phyloP scores from a whole-genome alignment of 2,113 vertebrate genomes.

The Ctenomys sociabilis region DNA sequence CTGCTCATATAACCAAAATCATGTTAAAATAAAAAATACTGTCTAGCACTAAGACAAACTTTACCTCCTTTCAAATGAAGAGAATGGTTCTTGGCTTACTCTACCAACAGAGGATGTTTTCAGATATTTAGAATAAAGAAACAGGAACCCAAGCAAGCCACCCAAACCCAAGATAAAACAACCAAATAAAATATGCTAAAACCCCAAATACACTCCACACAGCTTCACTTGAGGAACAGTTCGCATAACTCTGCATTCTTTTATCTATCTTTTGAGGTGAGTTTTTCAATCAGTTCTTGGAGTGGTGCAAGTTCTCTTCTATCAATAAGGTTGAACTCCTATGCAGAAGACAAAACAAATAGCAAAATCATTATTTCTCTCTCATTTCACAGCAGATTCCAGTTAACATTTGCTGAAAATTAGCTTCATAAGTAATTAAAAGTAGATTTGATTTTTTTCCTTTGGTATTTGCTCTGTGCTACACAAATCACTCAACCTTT shows the following conservation, averaged over 20 bases:
- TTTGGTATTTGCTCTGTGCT: constrained; percentile 12
- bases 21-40: constrained; percentile 74
- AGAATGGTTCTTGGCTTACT: constrained; percentile 84
- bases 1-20: constrained; percentile 76
- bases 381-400: constrained; percentile 28
- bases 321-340: constrained; percentile 95
- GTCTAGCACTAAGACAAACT: constrained; percentile 82
- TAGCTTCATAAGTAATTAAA: constrained; percentile 50
- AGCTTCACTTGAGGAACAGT: constrained; percentile 81
- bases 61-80: constrained; percentile 82
- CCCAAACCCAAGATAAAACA: constrained; percentile 63
- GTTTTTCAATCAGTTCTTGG: constrained; percentile 94
- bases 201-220: constrained; percentile 75
- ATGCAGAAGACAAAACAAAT: constrained; percentile 24
- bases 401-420: not conserved
- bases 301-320: constrained; percentile 93
- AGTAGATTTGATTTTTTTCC: not conserved
- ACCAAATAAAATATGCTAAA: constrained; percentile 67
- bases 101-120: constrained; percentile 78
- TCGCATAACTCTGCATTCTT: constrained; percentile 74
- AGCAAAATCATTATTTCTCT: constrained; percentile 45
- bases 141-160: constrained; percentile 65
- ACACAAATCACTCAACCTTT: constrained; percentile 26
- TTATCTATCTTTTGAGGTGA: constrained; percentile 95
- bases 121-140: constrained; percentile 73